These are phyloP conservation scores for Perca flavescens DNA, from an alignment of 2,113 vertebrate genomes.

Conservation along the genomic window DNA sequence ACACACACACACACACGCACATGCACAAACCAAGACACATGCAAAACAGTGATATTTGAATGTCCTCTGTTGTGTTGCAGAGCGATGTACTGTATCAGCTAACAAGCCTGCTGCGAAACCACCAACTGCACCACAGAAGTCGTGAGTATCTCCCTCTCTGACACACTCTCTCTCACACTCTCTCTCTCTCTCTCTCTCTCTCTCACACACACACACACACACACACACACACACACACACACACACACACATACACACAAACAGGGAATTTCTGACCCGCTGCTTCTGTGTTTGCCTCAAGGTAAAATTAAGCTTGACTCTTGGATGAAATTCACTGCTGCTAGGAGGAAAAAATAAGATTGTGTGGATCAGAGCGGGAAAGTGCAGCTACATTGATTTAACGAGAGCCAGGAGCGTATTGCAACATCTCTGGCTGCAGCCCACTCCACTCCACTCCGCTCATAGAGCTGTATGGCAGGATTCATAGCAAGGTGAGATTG, in stretches of 20 bases:
- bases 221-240: slow-evolving; percentile 39
- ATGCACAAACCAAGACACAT: slow-evolving; percentile 28
- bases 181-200: too few relatives aligned
- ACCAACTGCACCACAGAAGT: slow-evolving; percentile 89
- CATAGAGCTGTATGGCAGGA: slow-evolving; percentile 48
- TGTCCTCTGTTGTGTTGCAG: slow-evolving; percentile 86
- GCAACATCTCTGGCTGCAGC: slow-evolving; percentile 68
- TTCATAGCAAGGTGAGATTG: slow-evolving; percentile 34
- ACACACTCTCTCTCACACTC: slow-evolving; percentile 9
- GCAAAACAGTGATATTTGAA: slow-evolving; percentile 40
- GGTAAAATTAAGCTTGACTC: slow-evolving; percentile 75
- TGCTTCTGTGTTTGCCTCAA: slow-evolving; percentile 60
- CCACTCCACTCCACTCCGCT: slow-evolving; percentile 61
- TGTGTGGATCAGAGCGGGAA: slow-evolving; percentile 71
- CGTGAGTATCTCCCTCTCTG: slow-evolving; percentile 86
- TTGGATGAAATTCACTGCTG: slow-evolving; percentile 69
- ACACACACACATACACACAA: slow-evolving; percentile 22
- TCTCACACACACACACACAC: too few relatives aligned
- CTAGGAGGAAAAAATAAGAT: slow-evolving; percentile 60
- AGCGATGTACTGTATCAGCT: slow-evolving; percentile 90
- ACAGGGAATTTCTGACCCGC: slow-evolving; percentile 53
- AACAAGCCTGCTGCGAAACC: slow-evolving; percentile 93
- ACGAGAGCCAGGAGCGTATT: slow-evolving; percentile 71
- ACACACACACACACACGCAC: neutral
- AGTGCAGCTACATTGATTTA: slow-evolving; percentile 74